phyloP scores from a whole-genome alignment of 2,797 vertebrate species.

The Notolabrus celidotus region DNA sequence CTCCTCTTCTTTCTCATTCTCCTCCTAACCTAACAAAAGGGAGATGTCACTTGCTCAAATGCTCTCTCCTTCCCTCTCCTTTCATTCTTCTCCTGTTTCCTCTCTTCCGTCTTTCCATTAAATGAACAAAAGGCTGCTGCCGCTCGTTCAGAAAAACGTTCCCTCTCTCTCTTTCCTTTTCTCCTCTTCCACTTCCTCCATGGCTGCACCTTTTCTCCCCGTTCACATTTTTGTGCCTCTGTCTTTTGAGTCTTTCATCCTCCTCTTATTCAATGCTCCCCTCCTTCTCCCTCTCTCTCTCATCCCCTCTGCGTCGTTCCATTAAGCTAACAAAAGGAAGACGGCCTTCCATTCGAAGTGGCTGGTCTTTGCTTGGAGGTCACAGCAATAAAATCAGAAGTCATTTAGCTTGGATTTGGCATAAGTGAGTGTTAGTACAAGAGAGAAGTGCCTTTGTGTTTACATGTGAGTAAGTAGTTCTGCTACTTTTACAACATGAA shows the following conservation, averaged over 20 bases:
- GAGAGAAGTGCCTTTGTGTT: neutral
- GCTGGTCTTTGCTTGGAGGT: constrained; percentile 75
- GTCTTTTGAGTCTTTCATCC: constrained; percentile 56
- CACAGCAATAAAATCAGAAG: constrained; percentile 67
- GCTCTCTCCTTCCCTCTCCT: constrained; percentile 61
- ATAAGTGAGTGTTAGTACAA: constrained; percentile 22
- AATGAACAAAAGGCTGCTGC: constrained; percentile 71
- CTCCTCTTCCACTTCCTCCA: constrained; percentile 44
- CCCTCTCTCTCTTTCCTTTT: constrained; percentile 24
- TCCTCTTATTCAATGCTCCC: constrained; percentile 31
- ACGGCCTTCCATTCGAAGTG: constrained; percentile 60
- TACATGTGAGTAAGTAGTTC: constrained; percentile 1
- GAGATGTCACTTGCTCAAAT: constrained; percentile 65
- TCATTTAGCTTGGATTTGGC: constrained; percentile 53
- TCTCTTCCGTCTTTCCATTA: constrained; percentile 77
- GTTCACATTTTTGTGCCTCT: constrained; percentile 27
- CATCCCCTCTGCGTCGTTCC: constrained; percentile 66
- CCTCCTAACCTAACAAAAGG: constrained; percentile 73
- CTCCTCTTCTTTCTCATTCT: constrained; percentile 45
- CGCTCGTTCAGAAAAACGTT: constrained; percentile 42
- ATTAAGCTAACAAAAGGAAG: constrained; percentile 77
- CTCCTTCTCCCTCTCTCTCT: constrained; percentile 40
- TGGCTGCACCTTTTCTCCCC: constrained; percentile 64
- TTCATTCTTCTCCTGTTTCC: constrained; percentile 60
- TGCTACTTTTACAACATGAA: constrained; percentile 6